These are phyloP conservation scores for Penaeus monodon DNA, from an alignment of 2,888 invertebrate genomes.

Conservation along the genomic window DNA sequence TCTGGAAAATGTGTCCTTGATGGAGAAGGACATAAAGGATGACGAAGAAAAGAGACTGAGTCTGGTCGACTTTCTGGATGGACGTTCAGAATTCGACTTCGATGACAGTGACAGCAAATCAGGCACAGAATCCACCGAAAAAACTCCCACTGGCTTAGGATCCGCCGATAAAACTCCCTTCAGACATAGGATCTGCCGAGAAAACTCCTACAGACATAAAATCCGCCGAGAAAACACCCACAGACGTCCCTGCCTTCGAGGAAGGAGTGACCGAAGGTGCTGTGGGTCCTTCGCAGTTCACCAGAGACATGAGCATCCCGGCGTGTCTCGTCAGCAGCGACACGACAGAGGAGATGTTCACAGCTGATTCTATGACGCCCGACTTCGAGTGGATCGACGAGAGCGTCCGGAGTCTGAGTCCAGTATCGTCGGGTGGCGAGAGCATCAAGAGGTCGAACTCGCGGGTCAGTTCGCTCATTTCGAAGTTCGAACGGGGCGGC, in stretches of 20 bases:
- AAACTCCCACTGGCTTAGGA: not conserved
- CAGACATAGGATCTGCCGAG: no score
- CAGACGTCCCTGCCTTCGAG: not conserved
- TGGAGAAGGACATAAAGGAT: constrained; percentile 40
- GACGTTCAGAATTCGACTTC: not conserved
- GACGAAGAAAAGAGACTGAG: constrained; percentile 19
- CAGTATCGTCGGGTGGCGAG: not conserved
- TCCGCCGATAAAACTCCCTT: not conserved
- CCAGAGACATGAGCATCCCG: no score
- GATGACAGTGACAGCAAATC: not conserved
- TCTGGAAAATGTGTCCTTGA: constrained; percentile 47
- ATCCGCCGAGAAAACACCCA: not conserved
- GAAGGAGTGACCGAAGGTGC: not conserved
- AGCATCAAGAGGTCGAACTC: constrained; percentile 4
- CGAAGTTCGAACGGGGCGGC: constrained; percentile 32
- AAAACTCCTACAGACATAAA: not conserved
- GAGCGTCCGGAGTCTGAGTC: not conserved
- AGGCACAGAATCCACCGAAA: no score
- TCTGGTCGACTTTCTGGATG: constrained; percentile 4
- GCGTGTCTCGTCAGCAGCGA: no score
- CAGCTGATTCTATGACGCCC: no score
- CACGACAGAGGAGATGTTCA: no score
- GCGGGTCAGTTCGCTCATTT: constrained; percentile 32
- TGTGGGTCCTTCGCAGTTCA: no score
- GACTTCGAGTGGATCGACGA: not conserved